These are phyloP conservation scores for Mayetiola destructor DNA, from an alignment of 2,888 invertebrate species.

Conservation along the genomic window DNA sequence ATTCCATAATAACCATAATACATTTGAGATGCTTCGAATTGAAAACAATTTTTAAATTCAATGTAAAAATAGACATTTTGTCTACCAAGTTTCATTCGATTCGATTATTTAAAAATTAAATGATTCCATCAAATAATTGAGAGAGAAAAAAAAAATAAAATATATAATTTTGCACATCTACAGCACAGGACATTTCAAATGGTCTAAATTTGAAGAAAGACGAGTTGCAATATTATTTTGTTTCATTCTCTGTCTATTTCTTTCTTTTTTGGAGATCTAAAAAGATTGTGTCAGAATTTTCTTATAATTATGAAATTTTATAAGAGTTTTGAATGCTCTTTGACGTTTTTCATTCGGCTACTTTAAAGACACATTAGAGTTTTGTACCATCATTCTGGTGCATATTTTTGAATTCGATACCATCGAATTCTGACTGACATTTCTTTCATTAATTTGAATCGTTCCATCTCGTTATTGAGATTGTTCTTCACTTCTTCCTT, in stretches of 20 bases:
- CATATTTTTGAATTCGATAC: neutral
- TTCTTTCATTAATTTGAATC: too few species aligned
- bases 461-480: too few species aligned
- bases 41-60: too few species aligned
- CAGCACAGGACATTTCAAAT: too few species aligned
- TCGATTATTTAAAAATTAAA: neutral
- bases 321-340: neutral
- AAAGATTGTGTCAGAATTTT: neutral
- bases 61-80: neutral
- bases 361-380: neutral
- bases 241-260: neutral
- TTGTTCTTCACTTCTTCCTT: too few species aligned
- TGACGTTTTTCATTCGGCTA: neutral
- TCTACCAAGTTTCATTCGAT: neutral
- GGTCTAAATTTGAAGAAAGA: too few species aligned
- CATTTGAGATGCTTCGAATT: too few species aligned
- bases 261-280: too few species aligned
- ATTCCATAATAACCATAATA: too few species aligned
- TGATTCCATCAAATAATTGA: neutral
- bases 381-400: neutral
- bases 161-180: neutral
- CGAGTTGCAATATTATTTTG: neutral
- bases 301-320: neutral
- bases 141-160: neutral
- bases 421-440: too few species aligned